phyloP scores from a whole-genome alignment of 2,797 vertebrate species.

The Chiloscyllium punctatum region DNA sequence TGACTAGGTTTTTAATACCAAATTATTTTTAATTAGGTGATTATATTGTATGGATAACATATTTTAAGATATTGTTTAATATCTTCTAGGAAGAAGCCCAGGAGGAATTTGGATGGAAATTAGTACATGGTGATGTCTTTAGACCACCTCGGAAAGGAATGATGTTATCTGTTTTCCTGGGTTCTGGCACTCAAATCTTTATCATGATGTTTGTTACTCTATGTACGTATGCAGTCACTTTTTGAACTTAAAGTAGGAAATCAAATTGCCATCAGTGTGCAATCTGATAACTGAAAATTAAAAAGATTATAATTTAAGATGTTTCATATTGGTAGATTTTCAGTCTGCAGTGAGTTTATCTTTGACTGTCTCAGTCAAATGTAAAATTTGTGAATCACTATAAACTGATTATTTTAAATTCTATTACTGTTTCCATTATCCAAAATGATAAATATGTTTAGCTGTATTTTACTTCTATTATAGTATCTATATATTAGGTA shows the following conservation, averaged over 20 bases:
- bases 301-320: not conserved
- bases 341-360: not conserved
- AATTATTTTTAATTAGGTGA: constrained; percentile 59
- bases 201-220: constrained; percentile 93
- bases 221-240: constrained; percentile 53
- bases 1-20: constrained; percentile 54
- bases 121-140: constrained; percentile 82
- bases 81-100: constrained; percentile 81
- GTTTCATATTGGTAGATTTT: not conserved
- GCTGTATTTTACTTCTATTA: constrained; percentile 15
- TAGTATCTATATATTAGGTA: no score
- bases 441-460: no score
- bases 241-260: not conserved
- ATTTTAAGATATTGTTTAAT: constrained; percentile 67
- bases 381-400: not conserved
- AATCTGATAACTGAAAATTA: not conserved
- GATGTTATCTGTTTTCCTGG: constrained; percentile 83
- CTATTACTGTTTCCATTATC: not conserved
- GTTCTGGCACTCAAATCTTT: constrained; percentile 86
- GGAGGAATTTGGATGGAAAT: constrained; percentile 86
- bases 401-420: not conserved
- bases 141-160: constrained; percentile 86
- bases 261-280: constrained; percentile 38
- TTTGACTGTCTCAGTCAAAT: not conserved
- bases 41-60: constrained; percentile 64